These are phyloP conservation scores for Cinara cedri DNA, from an alignment of 2,888 invertebrate genomes.

Conservation along the genomic window DNA sequence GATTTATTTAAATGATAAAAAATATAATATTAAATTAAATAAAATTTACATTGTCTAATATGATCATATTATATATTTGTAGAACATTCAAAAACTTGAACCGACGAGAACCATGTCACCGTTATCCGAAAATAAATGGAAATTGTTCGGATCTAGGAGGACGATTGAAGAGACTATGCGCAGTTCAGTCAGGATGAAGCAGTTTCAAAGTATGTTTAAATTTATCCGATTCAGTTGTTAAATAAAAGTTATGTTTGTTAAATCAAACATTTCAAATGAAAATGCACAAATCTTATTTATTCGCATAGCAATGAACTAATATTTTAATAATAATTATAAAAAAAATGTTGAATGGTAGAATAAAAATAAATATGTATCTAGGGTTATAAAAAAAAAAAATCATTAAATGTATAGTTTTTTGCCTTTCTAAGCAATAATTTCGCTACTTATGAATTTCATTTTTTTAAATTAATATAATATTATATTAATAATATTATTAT, in stretches of 20 bases:
- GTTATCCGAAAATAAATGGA: constrained; percentile 57
- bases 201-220: constrained; percentile 20
- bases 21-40: too few relatives aligned
- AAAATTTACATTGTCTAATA: too few relatives aligned
- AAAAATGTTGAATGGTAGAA: too few relatives aligned
- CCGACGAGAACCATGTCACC: constrained; percentile 50
- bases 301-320: constrained; percentile 9
- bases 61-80: neutral
- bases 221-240: neutral
- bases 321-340: constrained; percentile 7
- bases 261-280: neutral
- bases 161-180: constrained; percentile 57
- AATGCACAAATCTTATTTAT: constrained; percentile 21
- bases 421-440: too few relatives aligned
- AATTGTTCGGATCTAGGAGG: constrained; percentile 50
- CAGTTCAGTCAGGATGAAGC: constrained; percentile 29
- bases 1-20: too few relatives aligned
- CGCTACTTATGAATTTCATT: too few relatives aligned
- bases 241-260: neutral
- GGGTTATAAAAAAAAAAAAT: too few relatives aligned
- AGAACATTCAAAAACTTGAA: constrained; percentile 49
- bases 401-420: too few relatives aligned
- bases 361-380: too few relatives aligned
- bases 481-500: too few relatives aligned
- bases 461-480: too few relatives aligned